Conservation (phyloP, 2,888 invertebrate species). For the Aleiodes alternator region DNA sequence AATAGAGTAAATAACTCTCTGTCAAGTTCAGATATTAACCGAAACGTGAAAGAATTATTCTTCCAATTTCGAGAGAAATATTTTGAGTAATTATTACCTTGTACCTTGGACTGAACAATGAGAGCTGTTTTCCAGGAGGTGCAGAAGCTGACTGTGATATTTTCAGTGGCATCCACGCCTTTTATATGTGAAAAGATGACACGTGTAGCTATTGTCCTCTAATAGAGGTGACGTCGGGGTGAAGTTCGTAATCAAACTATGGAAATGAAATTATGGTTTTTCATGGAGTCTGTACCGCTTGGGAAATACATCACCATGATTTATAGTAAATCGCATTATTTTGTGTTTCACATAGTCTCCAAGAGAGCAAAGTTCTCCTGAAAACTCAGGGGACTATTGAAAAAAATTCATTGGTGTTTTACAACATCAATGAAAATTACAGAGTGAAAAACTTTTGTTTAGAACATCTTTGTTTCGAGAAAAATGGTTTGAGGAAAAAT, state of each 20-base stretch:
- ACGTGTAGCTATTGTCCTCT: constrained; percentile 24
- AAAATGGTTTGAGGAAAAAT: too few species aligned
- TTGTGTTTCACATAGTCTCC: neutral
- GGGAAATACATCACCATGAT: constrained; percentile 60
- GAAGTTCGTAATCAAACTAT: constrained; percentile 32
- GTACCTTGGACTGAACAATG: constrained; percentile 11
- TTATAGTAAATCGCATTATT: constrained; percentile 6
- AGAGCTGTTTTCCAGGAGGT: constrained; percentile 37
- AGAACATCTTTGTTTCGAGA: too few species aligned
- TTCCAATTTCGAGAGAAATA: neutral
- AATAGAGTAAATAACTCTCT: constrained; percentile 47
- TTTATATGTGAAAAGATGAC: constrained; percentile 61
- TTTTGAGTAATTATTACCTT: neutral
- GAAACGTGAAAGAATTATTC: neutral
- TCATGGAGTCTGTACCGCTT: constrained; percentile 59
- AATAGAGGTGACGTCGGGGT: constrained; percentile 36
- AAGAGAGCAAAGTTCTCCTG: too few species aligned
- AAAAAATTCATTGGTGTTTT: too few species aligned
- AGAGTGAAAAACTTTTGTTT: too few species aligned
- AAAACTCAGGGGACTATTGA: too few species aligned
- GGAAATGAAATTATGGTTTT: constrained; percentile 56
- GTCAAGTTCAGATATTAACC: constrained; percentile 1
- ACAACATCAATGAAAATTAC: too few species aligned
- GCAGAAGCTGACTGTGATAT: constrained; percentile 51
- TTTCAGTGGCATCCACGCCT: constrained; percentile 49